Percentiles rank a stretch among this genome's conserved stretches.
phyloP scores from a whole-genome alignment of 2,113 vertebrate genomes.

The Donacobius atricapilla region DNA sequence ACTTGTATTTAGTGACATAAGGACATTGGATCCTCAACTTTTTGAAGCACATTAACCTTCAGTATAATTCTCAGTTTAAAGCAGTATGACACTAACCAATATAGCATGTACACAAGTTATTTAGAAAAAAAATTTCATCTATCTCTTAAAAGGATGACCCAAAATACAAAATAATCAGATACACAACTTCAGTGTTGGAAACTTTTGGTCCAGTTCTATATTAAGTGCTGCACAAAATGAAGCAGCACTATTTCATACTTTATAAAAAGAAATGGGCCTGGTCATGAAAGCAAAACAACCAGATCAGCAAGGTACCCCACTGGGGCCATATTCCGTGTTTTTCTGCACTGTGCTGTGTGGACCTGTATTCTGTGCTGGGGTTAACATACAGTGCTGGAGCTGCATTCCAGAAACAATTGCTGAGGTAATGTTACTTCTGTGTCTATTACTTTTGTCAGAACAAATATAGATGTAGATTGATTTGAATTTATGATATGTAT shows the following conservation, averaged over 20 bases:
- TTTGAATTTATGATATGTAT: not conserved
- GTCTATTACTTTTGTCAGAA: not conserved
- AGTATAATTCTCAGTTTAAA: not conserved
- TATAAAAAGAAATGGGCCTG: not conserved
- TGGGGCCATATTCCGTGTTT: not conserved
- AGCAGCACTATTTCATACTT: not conserved
- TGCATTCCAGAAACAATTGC: not conserved
- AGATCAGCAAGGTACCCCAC: not conserved
- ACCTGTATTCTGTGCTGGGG: not conserved
- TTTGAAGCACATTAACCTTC: not conserved
- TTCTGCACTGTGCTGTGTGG: not conserved
- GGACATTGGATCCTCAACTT: not conserved
- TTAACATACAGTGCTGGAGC: not conserved
- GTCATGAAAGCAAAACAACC: not conserved
- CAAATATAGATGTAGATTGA: not conserved
- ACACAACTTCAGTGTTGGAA: not conserved
- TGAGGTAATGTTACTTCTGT: not conserved
- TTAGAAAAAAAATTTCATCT: not conserved
- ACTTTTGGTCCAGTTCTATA: not conserved
- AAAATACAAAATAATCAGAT: not conserved
- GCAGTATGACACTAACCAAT: not conserved
- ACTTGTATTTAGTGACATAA: not conserved
- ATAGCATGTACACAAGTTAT: not conserved
- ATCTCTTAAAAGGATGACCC: not conserved
- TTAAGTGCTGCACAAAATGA: not conserved